Base-by-base conservation (phyloP, 2,797 vertebrate genomes). In the Manis javanica region DNA sequence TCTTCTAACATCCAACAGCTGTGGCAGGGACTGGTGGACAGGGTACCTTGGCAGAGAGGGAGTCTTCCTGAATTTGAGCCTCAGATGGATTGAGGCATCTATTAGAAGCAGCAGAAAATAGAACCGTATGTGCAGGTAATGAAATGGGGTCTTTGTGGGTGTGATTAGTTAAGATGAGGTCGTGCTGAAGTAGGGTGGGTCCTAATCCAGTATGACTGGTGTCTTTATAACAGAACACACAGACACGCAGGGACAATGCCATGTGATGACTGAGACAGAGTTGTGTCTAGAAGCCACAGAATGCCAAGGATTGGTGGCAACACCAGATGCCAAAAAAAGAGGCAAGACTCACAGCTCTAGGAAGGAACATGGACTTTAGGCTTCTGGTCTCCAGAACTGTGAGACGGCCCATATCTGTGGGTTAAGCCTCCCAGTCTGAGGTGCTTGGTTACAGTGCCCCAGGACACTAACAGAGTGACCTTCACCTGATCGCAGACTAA, bases 341-440 rank as follows among this genome's bases (percentile, higher is more conserved):
- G 29, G 49, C 14, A 7, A 18, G 19, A 39, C 39, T 57, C 34
- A 10, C 4, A 0, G 63, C 19, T 46, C 12, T 19, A 29, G 8
- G 55, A 51, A 61, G 74, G 68, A 51, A 37, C 34, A 15, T 66
- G 19, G 59, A 12, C 7, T n/a, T 59, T 6, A n/a, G 16, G 42
- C 13, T 23, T 64, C 26, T 34, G 64, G 79, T 55, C 55, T 66
- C 86, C 31, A 37, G 81, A n/a, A 34, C 7, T 21, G 6, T 1
- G 59, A 19, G 68, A 37, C 23, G 5, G 34, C 23, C 11, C 1
- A 26, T 59, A 24, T 19, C 57, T n/a, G 12, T 57, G 53, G 63
- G 42, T 59, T 18, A 72, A 72, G 42, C 21, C 23, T 10, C 12
- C 18, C 4, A 0, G 2, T 26, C 26, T 2, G 11, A 0, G 1